Percentiles rank a stretch among this genome's conserved stretches.
These are phyloP conservation scores for Noctua pronuba DNA, from an alignment of 2,888 invertebrate genomes.

Conservation along the genomic window DNA sequence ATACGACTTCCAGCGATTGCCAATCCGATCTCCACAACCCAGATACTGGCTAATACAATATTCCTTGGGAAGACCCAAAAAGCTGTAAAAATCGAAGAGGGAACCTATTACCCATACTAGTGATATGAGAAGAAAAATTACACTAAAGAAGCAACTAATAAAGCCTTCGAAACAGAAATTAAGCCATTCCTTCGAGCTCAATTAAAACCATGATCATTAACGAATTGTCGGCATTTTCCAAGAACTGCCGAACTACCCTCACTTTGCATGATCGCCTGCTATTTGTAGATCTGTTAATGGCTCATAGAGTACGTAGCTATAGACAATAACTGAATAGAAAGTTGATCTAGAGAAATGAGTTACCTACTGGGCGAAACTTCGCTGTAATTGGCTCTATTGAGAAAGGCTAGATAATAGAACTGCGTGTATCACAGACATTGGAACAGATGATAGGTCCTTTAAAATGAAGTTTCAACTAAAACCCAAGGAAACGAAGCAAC, in stretches of 20 bases:
- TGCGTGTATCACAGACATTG: not conserved
- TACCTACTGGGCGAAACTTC: not conserved
- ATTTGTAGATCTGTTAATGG: slow-evolving; percentile 6
- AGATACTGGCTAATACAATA: not conserved
- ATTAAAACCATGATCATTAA: not conserved
- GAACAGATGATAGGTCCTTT: not conserved
- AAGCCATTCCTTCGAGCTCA: not conserved
- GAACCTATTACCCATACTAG: not conserved
- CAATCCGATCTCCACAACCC: not conserved
- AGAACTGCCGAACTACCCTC: not conserved
- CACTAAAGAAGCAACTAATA: not conserved
- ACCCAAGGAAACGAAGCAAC: not conserved
- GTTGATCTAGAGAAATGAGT: slow-evolving; percentile 24
- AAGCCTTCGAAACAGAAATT: not conserved
- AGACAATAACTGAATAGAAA: slow-evolving; percentile 30
- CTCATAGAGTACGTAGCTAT: not conserved
- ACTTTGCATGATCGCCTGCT: not conserved
- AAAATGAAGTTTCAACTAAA: not conserved
- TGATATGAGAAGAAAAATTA: not conserved
- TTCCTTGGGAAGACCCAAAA: not conserved
- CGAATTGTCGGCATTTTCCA: not conserved
- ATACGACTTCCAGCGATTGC: not conserved
- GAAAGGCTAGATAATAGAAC: not conserved
- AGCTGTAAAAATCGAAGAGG: not conserved
- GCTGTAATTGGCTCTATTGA: not conserved